Base-by-base conservation (phyloP, 2,113 vertebrate genomes). In the Emydura subglobosa region DNA sequence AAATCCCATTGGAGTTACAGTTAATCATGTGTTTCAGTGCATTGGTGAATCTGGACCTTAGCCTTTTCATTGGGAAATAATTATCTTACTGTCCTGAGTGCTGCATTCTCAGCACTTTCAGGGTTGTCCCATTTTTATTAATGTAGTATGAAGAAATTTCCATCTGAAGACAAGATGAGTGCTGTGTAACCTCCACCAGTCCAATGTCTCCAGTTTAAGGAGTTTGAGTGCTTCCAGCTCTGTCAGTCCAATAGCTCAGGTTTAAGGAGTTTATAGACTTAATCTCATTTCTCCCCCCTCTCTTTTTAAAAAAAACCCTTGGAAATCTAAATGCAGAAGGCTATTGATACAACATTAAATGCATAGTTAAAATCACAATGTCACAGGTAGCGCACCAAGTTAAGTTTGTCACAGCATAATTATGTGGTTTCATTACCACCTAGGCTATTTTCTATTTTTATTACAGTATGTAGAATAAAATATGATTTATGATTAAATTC, bases 211-310 rank as follows among this genome's bases (percentile, higher is more conserved):
- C 19, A 14, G 0, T 83, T 91, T 85, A 14, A 80, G 80, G 24
- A 0, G 1, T 57, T 51, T 7, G 51, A 91, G 50, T 51, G 3
- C 12, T 72, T 5, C 31, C 4, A 91, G 57, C 27, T 92, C 84
- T 68, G 49, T 17, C 42, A 53, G 3, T 17, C 7, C 88, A 14
- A 10, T 42, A 68, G 34, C 24, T 85, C 39, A 29, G 34, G 51
- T 86, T 89, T 83, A 87, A 88, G 76, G 47, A 94, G 25, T 82
- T 92, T 6, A 34, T 90, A 55, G 87, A 2, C 82, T 83, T 44
- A 22, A 22, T 1, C 85, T 65, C 5, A 10, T 87, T 55, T 49
- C 21, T 54, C 27, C 94, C 95, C 79, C 59, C 82, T 80, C 47
- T 29, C 88, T 83, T 91, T 61, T 82, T 61, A 19, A 53, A 53